A percentile compares a stretch with the other conserved stretches of the same genome.
These are phyloP conservation scores for Plecotus auritus DNA, from an alignment of 2,113 vertebrate genomes.

Conservation along the genomic window DNA sequence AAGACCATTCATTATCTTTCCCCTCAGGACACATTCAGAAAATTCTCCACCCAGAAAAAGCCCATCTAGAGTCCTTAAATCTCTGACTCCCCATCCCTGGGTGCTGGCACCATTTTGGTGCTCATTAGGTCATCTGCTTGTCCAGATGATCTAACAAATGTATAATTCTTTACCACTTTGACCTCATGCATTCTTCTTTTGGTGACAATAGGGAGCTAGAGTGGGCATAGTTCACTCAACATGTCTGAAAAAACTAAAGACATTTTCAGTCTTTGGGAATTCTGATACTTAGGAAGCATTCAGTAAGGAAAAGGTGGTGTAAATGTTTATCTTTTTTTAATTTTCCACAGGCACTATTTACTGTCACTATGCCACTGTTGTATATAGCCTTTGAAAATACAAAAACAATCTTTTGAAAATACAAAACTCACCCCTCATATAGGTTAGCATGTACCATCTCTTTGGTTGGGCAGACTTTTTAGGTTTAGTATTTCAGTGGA, in stretches of 20 bases:
- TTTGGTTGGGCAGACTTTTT: not conserved
- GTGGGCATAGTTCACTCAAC: not conserved
- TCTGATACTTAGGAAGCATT: not conserved
- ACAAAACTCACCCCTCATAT: not conserved
- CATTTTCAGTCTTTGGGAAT: not conserved
- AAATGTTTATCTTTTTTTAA: not conserved
- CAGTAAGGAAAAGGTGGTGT: not conserved
- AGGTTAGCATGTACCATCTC: not conserved
- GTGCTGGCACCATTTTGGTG: no score
- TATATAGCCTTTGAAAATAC: not conserved
- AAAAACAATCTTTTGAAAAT: not conserved
- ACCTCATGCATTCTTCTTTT: no score
- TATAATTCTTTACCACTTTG: no score
- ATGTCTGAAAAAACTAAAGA: not conserved
- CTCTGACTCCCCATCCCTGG: no score
- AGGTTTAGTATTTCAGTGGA: slow-evolving; percentile 1
- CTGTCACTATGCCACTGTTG: not conserved
- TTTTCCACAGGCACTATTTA: not conserved
- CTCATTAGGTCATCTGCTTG: no score
- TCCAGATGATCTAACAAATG: no score
- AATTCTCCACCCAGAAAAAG: no score
- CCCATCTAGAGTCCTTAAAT: no score
- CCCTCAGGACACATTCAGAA: no score
- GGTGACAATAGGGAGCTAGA: not conserved
- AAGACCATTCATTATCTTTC: no score